Evolutionary conservation across 2,113 vertebrate genomes (phyloP), one percentile per base, ranked within the genome.

Genomic region (Megaceryle torquata): DNA sequence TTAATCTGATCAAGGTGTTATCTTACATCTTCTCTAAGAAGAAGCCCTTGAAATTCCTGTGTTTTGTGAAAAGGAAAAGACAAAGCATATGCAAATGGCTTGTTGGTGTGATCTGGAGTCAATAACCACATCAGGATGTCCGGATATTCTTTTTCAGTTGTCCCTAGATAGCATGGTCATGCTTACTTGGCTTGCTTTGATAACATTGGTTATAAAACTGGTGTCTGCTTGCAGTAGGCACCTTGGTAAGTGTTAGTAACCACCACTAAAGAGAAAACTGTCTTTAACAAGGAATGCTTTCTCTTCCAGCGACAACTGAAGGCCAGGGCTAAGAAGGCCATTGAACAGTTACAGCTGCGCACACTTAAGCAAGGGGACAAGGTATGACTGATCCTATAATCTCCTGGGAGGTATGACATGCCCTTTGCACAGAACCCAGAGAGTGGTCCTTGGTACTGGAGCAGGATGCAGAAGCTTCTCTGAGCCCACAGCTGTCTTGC

Each of bases 301-400:
- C 80, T 97, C 16, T 56, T 97, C 41, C 98, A 99, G 98, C 97
- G 81, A 92, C 98, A 87, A 60, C 98, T 99, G 81, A 99, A 98
- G 95, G 98, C 97, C 10, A 98, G 97, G 95, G 99, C 99, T 5
- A 98, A 99, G 97, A 99, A 98, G 72, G 99, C 99, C 11, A 99
- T 99, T 16, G 91, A 97, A n/a, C 98, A 95, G 43, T 97, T 99
- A 74, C 94, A 98, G 51, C 96, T 99, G 15, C 98, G 98, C 48
- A 99, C 98, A 3, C 96, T 99, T 91, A 99, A 98, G 92, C 97
- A 98, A 76, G 98, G 97, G 44, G 99, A 99, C 78, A 98, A 98
- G 98, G 99, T 99, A 96, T 33, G 78, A 56, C 63, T 64, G 50
- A 78, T n/a, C 51, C 53, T 48, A 2, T 18, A 2, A 81, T 10